Base-by-base conservation (phyloP, 2,888 invertebrate species). In the Ctenicera cuprea region DNA sequence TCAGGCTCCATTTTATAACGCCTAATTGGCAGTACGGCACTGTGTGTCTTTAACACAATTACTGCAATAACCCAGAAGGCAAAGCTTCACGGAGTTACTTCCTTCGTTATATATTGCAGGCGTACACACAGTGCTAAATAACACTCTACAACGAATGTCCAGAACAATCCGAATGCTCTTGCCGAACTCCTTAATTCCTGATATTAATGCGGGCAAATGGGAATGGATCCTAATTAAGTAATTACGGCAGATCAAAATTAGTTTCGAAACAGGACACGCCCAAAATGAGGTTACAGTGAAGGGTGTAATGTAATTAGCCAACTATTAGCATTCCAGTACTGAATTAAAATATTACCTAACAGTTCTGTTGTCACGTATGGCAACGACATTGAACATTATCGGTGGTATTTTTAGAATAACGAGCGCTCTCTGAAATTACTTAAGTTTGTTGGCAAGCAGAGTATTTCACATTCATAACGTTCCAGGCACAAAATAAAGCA, bases 251-350 rank as follows among this genome's bases (percentile, higher is more conserved):
- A 62, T 45, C 45, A 45, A 30, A 62, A 62, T 62, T 62, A 62
- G 62, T 43, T 59, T 59, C 38, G 59, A 59, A 59, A 59, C 38
- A 59, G 59, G 38, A 37, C 59, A 38, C 45, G 38, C 54, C 38
- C 52, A 41, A 43, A 26, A 68, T 48, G 52, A 66, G 18, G 62
- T 69, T 69, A 48, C 48, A 41, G 18, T 62, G 38, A 62, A 52
- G 45, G 50, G 62, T 50, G 33, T 62, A 61, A 69, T 62, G 38
- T 45, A 62, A 69, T 69, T 69, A 69, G 61, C 59, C 26, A 45
- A 67, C 67, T 67, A 67, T 67, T 67, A 67, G 67, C 67, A 67
- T 67, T 67, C 57, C 22, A 57, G 59, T 54, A 54, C 54, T 16
- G 54, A 38, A 54, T 66, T 54, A 54, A 54, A 54, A 54, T 54